Percentiles rank a stretch among this genome's conserved stretches.
Conservation (phyloP, 2,797 vertebrate genomes). For the Triplophysa yarkandensis region DNA sequence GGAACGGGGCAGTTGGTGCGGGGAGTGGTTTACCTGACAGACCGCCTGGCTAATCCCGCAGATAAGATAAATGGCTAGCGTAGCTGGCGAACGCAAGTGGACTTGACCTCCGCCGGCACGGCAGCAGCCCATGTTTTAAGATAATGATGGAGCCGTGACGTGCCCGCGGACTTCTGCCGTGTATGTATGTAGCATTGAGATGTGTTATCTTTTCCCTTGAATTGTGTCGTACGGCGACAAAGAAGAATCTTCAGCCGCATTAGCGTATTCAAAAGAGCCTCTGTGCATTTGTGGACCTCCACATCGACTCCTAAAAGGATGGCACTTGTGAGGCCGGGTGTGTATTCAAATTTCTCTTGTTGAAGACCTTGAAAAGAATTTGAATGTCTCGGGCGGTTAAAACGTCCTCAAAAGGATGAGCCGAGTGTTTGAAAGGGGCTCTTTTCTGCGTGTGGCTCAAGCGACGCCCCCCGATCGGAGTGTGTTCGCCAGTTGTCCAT, state of each 20-base stretch:
- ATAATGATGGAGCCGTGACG: slow-evolving; percentile 45
- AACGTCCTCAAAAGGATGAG: slow-evolving; percentile 49
- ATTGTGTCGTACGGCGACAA: neutral
- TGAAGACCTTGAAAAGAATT: slow-evolving; percentile 46
- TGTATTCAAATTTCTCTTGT: slow-evolving; percentile 39
- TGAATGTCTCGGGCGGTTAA: slow-evolving; percentile 46
- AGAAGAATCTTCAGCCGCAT: slow-evolving; percentile 30
- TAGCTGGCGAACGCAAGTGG: slow-evolving; percentile 63
- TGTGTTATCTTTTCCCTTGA: slow-evolving; percentile 21
- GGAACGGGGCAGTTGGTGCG: slow-evolving; percentile 30
- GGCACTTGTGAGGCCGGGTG: slow-evolving; percentile 5
- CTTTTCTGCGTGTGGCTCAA: slow-evolving; percentile 45
- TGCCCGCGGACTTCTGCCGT: neutral
- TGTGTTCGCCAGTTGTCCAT: slow-evolving; percentile 53
- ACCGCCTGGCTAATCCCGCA: slow-evolving; percentile 52
- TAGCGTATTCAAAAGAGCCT: slow-evolving; percentile 30
- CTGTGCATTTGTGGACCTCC: slow-evolving; percentile 2
- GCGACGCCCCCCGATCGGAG: slow-evolving; percentile 34
- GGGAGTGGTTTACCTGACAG: slow-evolving; percentile 57
- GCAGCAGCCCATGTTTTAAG: slow-evolving; percentile 58
- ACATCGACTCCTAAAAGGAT: slow-evolving; percentile 9
- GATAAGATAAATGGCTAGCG: slow-evolving; percentile 58
- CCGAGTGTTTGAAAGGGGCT: slow-evolving; percentile 42
- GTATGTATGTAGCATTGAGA: neutral
- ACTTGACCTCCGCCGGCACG: slow-evolving; percentile 56